Base-by-base conservation (phyloP, 2,797 vertebrate species). In the Allobates femoralis region DNA sequence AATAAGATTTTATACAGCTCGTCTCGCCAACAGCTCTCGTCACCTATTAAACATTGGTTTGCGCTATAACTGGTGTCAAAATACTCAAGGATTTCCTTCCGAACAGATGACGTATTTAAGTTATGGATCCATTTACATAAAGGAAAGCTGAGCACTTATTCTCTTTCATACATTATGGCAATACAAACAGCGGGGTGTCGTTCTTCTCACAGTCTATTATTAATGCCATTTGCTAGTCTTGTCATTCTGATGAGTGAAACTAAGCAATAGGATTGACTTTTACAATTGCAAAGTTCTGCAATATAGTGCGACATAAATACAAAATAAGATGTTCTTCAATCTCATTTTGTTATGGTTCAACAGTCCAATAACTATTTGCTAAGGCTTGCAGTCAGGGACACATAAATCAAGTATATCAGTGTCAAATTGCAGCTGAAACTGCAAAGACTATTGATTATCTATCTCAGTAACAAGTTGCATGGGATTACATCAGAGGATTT, bases 381-480 rank as follows among this genome's bases (percentile, higher is more conserved):
- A 30, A 55, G 64, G 53, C 21, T 81, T 71, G 50, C 34, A 74
- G 67, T 6, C 53, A 73, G 46, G 67, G 34, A 60, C 51, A 58
- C 21, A 58, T 74, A 71, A 74, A 58, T 83, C 62, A 71, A 41
- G 66, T 23, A 71, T 82, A 55, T 81, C 21, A 55, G 30, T 73
- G 23, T 73, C 34, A 74, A 83, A 83, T 46, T 46, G 32, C 34
- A 46, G n/a, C 34, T 73, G 53, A 83, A 74, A 41, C 67, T 26
- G 56, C 34, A 56, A 83, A 73, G 23, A 60, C 53, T 74, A 73
- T 83, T 74, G 81, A 58, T 83, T 83, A 74, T 58, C 51, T 73
- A 71, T 71, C 80, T 82, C 32, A 71, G 64, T 82, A 73, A 82
- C 66, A 73, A 82, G 66, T 58, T 71, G 66, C 80, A 73, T 56